phyloP scores from a whole-genome alignment of 2,113 vertebrate genomes.

The Anser cygnoides region DNA sequence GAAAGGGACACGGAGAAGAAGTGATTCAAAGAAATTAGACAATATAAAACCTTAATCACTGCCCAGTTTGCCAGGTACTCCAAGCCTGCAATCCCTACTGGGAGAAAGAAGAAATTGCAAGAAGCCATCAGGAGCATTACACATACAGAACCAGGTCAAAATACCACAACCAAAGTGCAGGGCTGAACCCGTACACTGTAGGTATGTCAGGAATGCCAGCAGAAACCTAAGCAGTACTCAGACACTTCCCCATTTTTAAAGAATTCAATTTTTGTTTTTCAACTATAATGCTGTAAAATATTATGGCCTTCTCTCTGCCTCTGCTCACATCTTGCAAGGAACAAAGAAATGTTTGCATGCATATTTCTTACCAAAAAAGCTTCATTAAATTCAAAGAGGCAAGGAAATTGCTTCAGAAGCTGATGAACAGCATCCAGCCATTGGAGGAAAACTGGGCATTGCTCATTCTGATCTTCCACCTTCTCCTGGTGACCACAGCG shows the following conservation, averaged over 20 bases:
- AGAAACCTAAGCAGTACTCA: background rate
- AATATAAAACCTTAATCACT: background rate
- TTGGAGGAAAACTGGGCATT: slow-evolving; percentile 97
- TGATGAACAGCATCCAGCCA: slow-evolving; percentile 98
- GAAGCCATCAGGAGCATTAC: background rate
- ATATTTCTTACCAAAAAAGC: slow-evolving; percentile 89
- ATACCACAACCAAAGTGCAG: background rate
- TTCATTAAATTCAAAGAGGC: slow-evolving; percentile 97
- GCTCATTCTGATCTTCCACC: slow-evolving; percentile 92
- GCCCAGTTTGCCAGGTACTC: background rate
- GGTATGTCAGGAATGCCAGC: background rate
- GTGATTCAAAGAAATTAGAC: background rate
- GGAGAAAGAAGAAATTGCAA: background rate
- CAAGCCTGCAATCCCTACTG: background rate
- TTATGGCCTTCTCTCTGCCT: background rate
- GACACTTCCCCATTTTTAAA: background rate
- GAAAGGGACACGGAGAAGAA: background rate
- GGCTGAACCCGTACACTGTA: background rate
- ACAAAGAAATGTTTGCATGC: background rate
- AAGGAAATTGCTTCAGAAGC: slow-evolving; percentile 97
- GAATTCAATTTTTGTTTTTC: background rate
- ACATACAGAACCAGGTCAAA: background rate
- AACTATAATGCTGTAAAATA: background rate
- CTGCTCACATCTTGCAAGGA: background rate
- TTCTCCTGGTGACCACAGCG: slow-evolving; percentile 98